Percentiles rank a stretch among this genome's conserved stretches.
Conservation (phyloP, 2,113 vertebrate species). For the Zingel zingel region DNA sequence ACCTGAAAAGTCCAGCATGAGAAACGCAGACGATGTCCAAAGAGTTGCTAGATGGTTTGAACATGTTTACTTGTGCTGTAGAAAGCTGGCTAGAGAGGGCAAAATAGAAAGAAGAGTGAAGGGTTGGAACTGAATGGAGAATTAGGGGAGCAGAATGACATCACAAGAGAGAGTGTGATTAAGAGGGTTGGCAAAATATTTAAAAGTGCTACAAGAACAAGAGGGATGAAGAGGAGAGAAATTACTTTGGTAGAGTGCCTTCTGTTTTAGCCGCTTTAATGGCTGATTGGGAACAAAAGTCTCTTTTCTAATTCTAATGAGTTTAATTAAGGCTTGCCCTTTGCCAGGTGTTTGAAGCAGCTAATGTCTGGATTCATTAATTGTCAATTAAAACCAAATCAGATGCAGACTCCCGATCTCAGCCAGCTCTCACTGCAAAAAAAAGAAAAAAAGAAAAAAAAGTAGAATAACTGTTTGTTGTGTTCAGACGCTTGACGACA, state of each 20-base stretch:
- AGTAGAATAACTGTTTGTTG: conserved; percentile 40
- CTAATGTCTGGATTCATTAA: conserved; percentile 74
- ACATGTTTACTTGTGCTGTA: conserved; percentile 15
- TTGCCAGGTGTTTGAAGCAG: conserved; percentile 67
- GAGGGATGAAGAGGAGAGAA: conserved; percentile 10
- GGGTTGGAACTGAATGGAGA: background rate
- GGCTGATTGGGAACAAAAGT: conserved; percentile 68
- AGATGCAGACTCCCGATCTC: conserved; percentile 33
- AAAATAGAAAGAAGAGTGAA: background rate
- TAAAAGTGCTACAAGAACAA: conserved; percentile 1
- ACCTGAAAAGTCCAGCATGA: conserved; percentile 1
- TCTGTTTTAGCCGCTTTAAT: conserved; percentile 58
- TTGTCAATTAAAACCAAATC: conserved; percentile 70
- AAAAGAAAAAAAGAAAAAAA: conserved; percentile 28
- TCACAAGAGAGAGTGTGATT: background rate
- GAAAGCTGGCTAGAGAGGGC: conserved; percentile 1
- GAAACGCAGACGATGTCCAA: background rate
- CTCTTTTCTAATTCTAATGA: conserved; percentile 73
- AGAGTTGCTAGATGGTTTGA: background rate
- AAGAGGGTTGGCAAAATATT: conserved; percentile 3
- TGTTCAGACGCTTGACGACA: conserved; percentile 21
- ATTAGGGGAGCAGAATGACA: background rate
- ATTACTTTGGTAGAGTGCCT: conserved; percentile 37
- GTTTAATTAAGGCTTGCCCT: conserved; percentile 71
- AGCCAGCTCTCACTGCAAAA: conserved; percentile 13